Percentiles rank a stretch among this genome's conserved stretches.
These are phyloP conservation scores for Drosophila serrata DNA, from an alignment of 1,140 invertebrate species.

Conservation along the genomic window DNA sequence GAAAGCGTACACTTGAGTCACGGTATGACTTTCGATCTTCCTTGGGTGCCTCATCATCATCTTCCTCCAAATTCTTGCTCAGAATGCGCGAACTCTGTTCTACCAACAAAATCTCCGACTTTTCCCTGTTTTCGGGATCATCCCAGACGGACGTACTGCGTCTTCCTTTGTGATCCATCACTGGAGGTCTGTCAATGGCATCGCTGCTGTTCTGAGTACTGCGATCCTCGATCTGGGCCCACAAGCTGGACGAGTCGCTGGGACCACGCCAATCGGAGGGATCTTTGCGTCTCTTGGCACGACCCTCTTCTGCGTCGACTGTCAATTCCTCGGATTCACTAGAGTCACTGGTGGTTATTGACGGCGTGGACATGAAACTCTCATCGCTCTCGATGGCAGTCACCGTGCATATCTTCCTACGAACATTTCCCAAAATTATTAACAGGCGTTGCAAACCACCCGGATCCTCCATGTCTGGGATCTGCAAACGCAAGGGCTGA, in stretches of 20 bases:
- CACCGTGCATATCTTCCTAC: background rate
- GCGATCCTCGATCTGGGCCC: slow-evolving; percentile 36
- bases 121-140: background rate
- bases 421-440: background rate
- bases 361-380: slow-evolving; percentile 32
- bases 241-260: slow-evolving; percentile 41
- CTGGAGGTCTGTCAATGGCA: no score
- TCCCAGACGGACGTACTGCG: background rate
- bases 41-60: background rate
- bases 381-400: slow-evolving; percentile 19
- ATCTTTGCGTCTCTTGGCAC: no score
- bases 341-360: slow-evolving; percentile 20
- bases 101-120: slow-evolving; percentile 21
- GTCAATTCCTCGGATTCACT: background rate
- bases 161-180: background rate
- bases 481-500: slow-evolving; percentile 10
- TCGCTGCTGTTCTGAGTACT: slow-evolving; percentile 8
- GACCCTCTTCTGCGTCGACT: background rate
- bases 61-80: background rate
- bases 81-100: background rate
- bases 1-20: background rate
- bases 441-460: no score
- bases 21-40: slow-evolving; percentile 71
- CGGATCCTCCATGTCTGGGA: no score
- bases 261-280: slow-evolving; percentile 16